phyloP scores from a whole-genome alignment of 37 sponge, comb jelly and placozoan species.

The Haliclona indistincta region DNA sequence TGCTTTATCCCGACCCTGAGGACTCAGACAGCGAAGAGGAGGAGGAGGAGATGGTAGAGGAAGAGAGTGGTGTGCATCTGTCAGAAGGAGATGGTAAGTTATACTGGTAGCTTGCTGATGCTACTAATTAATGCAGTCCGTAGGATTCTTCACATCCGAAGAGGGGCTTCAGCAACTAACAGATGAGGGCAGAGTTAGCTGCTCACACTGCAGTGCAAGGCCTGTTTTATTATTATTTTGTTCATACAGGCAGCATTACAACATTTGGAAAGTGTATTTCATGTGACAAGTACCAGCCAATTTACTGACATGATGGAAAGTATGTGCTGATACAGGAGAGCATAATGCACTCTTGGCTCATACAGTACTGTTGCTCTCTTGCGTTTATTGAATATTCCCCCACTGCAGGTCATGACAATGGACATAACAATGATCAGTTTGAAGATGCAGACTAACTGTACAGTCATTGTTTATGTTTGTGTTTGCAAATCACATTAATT shows the following conservation, averaged over 20 bases:
- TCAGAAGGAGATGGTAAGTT: slow-evolving; percentile 18
- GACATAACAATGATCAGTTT: slow-evolving; percentile 49
- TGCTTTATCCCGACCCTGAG: slow-evolving; percentile 76
- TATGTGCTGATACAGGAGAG: no score
- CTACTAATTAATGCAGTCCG: no score
- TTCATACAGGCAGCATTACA: slow-evolving; percentile 7
- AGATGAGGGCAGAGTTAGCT: slow-evolving; percentile 39
- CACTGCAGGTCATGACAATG: background rate
- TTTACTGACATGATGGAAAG: slow-evolving; percentile 13
- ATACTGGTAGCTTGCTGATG: background rate
- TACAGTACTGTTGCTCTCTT: background rate
- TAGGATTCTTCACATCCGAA: slow-evolving; percentile 32
- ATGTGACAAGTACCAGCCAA: slow-evolving; percentile 12
- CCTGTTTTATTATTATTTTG: background rate
- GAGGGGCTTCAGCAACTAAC: slow-evolving; percentile 45
- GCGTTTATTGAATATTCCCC: background rate
- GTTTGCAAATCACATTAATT: no score
- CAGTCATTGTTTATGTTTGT: no score
- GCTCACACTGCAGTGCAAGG: background rate
- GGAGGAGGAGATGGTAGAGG: slow-evolving; percentile 24
- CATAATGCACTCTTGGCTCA: no score
- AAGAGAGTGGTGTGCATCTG: slow-evolving; percentile 14
- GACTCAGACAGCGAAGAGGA: slow-evolving; percentile 26
- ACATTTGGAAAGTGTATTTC: slow-evolving; percentile 35
- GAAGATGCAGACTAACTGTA: slow-evolving; percentile 75